Conservation (phyloP, 2,888 invertebrate genomes). For the Doris montereyensis region DNA sequence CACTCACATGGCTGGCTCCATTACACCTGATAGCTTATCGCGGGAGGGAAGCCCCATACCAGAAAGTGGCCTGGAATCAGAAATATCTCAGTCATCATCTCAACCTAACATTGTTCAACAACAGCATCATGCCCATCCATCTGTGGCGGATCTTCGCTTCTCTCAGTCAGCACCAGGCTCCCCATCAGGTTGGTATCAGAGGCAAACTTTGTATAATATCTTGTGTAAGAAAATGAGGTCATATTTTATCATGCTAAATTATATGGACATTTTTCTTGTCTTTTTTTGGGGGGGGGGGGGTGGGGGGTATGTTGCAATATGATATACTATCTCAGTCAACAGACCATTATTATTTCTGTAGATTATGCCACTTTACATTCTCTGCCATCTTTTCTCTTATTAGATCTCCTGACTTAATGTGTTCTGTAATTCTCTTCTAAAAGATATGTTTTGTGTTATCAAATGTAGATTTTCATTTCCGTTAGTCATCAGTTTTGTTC, state of each 20-base stretch:
- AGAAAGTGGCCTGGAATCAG: conserved; percentile 54
- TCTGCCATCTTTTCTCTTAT: too few relatives aligned
- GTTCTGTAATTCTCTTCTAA: too few relatives aligned
- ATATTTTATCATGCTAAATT: background rate
- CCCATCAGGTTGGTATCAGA: conserved; percentile 69
- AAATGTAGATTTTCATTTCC: too few relatives aligned
- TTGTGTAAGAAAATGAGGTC: too few relatives aligned
- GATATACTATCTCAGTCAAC: too few relatives aligned
- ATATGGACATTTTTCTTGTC: background rate
- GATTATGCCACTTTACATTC: too few relatives aligned
- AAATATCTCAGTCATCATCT: conserved; percentile 34
- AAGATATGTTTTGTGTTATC: too few relatives aligned
- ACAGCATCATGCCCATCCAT: conserved; percentile 33
- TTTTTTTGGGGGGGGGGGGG: too few relatives aligned
- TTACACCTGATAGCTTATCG: conserved; percentile 88
- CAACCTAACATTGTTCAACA: conserved; percentile 1
- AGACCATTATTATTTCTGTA: too few relatives aligned
- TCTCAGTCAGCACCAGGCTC: conserved; percentile 80
- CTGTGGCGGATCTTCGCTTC: conserved; percentile 67
- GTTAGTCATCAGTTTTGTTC: too few relatives aligned
- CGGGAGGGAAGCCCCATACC: conserved; percentile 94
- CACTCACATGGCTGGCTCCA: conserved; percentile 88
- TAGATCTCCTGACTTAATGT: too few relatives aligned
- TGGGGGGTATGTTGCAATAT: too few relatives aligned
- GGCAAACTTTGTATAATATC: background rate